phyloP scores from a whole-genome alignment of 2,113 vertebrate species.

The Phalacrocorax aristotelis region DNA sequence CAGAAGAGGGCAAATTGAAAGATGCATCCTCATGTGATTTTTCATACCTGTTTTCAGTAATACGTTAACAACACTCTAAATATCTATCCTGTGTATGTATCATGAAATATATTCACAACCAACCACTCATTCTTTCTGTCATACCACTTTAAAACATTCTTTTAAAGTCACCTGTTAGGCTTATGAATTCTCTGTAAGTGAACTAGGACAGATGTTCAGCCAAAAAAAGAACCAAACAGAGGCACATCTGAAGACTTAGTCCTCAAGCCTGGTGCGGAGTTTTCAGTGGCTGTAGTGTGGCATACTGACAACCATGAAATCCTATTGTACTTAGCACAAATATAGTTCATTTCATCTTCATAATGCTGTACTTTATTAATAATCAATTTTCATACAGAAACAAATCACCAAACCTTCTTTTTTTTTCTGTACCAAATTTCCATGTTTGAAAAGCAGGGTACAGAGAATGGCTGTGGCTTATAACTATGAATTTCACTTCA shows the following conservation, averaged over 20 bases:
- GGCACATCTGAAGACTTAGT: neutral
- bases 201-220: neutral
- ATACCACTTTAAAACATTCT: neutral
- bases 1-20: neutral
- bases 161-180: neutral
- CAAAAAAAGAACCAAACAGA: neutral
- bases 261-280: neutral
- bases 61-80: neutral
- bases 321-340: neutral
- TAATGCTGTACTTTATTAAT: neutral
- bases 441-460: neutral
- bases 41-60: neutral
- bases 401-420: neutral
- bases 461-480: neutral
- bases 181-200: neutral
- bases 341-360: neutral
- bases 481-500: neutral
- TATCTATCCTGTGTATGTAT: neutral
- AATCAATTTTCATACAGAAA: neutral
- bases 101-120: neutral
- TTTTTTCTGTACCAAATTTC: neutral
- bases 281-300: neutral
- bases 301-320: neutral
- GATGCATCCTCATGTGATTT: neutral
- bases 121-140: neutral